Percentiles rank a stretch among this genome's conserved stretches.
Conservation (phyloP, 2,113 vertebrate species). For the Acanthochromis polyacanthus region DNA sequence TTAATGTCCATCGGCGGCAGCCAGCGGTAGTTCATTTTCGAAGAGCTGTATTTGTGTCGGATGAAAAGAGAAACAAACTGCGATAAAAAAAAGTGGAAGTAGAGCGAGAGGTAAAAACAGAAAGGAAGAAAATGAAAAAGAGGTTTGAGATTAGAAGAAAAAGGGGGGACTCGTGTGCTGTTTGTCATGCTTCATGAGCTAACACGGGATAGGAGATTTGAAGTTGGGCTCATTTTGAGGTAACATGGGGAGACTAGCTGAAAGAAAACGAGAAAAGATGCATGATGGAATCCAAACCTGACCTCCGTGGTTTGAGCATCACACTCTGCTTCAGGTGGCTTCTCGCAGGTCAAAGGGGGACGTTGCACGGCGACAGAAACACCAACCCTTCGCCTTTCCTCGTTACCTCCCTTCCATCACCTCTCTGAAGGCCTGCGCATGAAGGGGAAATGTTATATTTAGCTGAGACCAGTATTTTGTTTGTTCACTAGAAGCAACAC, state of each 20-base stretch:
- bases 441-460: slow-evolving; percentile 81
- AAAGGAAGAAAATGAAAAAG: background rate
- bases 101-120: background rate
- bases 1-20: slow-evolving; percentile 66
- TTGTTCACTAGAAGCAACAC: slow-evolving; percentile 80
- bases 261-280: background rate
- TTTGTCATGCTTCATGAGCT: slow-evolving; percentile 54
- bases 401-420: background rate
- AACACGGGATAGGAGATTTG: slow-evolving; percentile 26
- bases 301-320: slow-evolving; percentile 53
- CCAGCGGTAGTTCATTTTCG: slow-evolving; percentile 58
- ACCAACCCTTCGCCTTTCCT: slow-evolving; percentile 2
- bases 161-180: slow-evolving; percentile 11
- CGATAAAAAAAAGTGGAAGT: slow-evolving; percentile 24
- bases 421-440: slow-evolving; percentile 53
- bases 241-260: slow-evolving; percentile 3
- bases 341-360: slow-evolving; percentile 50
- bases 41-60: slow-evolving; percentile 55
- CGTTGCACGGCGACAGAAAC: slow-evolving; percentile 2
- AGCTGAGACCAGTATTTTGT: slow-evolving; percentile 82
- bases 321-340: slow-evolving; percentile 58
- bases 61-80: slow-evolving; percentile 29
- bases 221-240: slow-evolving; percentile 32
- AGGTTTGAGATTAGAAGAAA: slow-evolving; percentile 14
- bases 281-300: slow-evolving; percentile 31